A percentile compares a stretch with the other conserved stretches of the same genome.
These are phyloP conservation scores for Cephalopholis sonnerati DNA, from an alignment of 2,113 vertebrate genomes.

Conservation along the genomic window DNA sequence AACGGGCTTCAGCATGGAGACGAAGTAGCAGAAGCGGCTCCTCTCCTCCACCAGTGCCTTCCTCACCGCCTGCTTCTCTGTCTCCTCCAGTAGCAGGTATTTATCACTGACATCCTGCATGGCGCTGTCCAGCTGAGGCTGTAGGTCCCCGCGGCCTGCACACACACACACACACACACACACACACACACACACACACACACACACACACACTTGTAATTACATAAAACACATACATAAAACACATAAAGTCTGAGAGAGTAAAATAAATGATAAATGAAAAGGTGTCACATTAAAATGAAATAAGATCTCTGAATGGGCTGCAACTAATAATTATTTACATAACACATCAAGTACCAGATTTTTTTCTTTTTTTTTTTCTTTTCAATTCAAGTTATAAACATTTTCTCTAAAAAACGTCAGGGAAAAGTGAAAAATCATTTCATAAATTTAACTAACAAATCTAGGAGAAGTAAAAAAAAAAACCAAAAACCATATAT, in stretches of 20 bases:
- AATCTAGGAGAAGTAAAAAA: no score
- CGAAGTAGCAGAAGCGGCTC: conserved; percentile 91
- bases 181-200: conserved; percentile 12
- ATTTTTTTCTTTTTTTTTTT: no score
- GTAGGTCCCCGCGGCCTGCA: conserved; percentile 93
- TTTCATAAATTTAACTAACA: no score
- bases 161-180: conserved; percentile 11
- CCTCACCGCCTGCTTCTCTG: conserved; percentile 93
- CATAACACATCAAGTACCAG: neutral
- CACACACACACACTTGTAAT: neutral
- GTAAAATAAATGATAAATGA: neutral
- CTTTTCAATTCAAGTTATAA: neutral
- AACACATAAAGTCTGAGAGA: neutral
- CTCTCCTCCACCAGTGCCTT: conserved; percentile 88
- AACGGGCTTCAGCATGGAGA: conserved; percentile 92
- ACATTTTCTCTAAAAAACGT: no score
- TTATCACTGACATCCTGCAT: conserved; percentile 94
- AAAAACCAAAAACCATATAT: no score
- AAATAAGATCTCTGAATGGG: neutral
- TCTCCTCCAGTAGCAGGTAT: conserved; percentile 93
- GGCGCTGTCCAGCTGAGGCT: conserved; percentile 94
- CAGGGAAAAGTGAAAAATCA: no score
- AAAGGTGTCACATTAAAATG: neutral
- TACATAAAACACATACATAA: neutral
- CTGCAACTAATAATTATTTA: neutral